Conservation (phyloP, 1,140 invertebrate species). For the Mesaphorura yosii region DNA sequence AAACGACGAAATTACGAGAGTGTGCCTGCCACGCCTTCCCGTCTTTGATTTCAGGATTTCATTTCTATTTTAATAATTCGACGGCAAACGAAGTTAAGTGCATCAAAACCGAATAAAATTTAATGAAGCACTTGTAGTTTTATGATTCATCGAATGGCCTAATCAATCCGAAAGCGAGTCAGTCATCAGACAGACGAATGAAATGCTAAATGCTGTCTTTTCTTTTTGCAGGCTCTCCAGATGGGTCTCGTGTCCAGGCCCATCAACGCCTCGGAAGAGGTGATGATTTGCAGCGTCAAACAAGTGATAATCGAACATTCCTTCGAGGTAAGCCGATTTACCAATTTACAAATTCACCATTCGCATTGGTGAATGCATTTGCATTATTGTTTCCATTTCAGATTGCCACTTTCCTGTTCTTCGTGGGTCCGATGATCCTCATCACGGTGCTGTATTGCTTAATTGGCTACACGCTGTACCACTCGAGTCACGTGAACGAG, state of each 20-base stretch:
- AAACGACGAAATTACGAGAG: no score
- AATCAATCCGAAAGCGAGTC: no score
- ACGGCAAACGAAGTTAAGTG: no score
- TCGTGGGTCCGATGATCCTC: slow-evolving; percentile 70
- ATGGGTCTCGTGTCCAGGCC: slow-evolving; percentile 33
- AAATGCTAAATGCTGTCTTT: no score
- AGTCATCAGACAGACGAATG: no score
- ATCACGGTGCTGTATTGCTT: slow-evolving; percentile 73
- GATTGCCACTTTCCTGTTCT: slow-evolving; percentile 71
- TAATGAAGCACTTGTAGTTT: no score
- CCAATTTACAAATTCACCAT: slow-evolving; percentile 36
- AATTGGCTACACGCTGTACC: slow-evolving; percentile 61
- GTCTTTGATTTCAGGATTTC: no score
- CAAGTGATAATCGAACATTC: slow-evolving; percentile 25
- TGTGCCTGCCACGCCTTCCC: no score
- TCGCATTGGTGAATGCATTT: slow-evolving; percentile 38
- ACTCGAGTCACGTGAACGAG: slow-evolving; percentile 31
- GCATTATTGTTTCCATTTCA: slow-evolving; percentile 56
- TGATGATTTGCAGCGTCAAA: slow-evolving; percentile 24
- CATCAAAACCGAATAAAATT: no score
- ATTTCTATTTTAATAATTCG: no score
- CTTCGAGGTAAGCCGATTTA: no score
- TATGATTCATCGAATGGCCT: no score
- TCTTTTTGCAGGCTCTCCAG: slow-evolving; percentile 47
- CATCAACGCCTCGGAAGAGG: slow-evolving; percentile 1